These are phyloP conservation scores for Hirtodrosophila trivittata DNA, from an alignment of 2,888 invertebrate genomes.

Conservation along the genomic window DNA sequence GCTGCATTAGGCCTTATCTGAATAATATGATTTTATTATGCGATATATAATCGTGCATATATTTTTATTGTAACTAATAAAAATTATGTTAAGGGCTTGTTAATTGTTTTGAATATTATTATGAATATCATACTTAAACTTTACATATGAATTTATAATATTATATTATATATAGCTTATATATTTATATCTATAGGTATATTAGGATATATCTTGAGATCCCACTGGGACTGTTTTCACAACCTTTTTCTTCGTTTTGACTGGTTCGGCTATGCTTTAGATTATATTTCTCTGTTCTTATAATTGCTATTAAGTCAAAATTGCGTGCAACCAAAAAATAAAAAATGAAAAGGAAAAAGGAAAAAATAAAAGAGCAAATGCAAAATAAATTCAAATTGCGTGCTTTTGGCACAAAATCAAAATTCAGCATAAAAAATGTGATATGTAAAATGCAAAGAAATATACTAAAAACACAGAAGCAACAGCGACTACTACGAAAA, in stretches of 20 bases:
- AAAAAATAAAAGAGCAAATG: constrained; percentile 23
- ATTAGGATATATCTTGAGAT: not conserved
- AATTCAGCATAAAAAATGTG: constrained; percentile 53
- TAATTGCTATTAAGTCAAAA: constrained; percentile 50
- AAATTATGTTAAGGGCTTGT: not conserved
- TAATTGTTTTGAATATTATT: too few relatives aligned
- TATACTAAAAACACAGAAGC: constrained; percentile 24
- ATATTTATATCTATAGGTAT: not conserved
- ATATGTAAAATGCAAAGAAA: constrained; percentile 49
- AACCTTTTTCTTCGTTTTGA: not conserved
- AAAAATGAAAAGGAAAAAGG: not conserved
- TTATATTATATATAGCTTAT: not conserved
- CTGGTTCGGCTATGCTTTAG: not conserved
- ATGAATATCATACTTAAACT: too few relatives aligned
- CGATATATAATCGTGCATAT: not conserved
- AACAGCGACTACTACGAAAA: constrained; percentile 25
- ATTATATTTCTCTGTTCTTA: constrained; percentile 27
- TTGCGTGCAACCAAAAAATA: constrained; percentile 50
- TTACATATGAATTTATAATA: not conserved
- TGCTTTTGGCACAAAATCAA: constrained; percentile 77
- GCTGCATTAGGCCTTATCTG: constrained; percentile 2
- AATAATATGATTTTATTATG: constrained; percentile 7
- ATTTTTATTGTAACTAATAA: not conserved
- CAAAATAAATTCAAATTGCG: constrained; percentile 72
- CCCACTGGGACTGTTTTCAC: not conserved